Percentiles rank a stretch among this genome's conserved stretches.
phyloP scores from a whole-genome alignment of 2,113 vertebrate genomes.

The Oncorhynchus tshawytscha region DNA sequence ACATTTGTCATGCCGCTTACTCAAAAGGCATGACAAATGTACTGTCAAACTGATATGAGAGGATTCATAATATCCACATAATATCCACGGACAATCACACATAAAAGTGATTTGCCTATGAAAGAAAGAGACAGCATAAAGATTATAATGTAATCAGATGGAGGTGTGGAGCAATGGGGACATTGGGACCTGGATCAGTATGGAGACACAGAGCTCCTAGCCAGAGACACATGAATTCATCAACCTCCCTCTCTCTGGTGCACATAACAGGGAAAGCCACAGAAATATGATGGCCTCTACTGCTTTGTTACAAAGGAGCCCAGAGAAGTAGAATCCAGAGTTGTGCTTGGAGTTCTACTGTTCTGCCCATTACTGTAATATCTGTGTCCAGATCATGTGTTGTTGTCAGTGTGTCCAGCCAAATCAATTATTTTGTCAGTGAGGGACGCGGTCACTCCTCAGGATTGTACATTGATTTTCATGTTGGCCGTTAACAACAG shows the following conservation, averaged over 20 bases:
- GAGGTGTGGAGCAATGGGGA: slow-evolving; percentile 10
- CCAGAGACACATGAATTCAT: slow-evolving; percentile 10
- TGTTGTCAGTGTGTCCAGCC: too few relatives aligned
- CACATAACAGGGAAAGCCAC: slow-evolving; percentile 2
- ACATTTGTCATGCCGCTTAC: slow-evolving; percentile 2
- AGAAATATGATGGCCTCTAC: slow-evolving; percentile 6
- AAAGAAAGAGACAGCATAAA: background rate
- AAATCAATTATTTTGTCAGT: background rate
- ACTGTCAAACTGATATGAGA: slow-evolving; percentile 18
- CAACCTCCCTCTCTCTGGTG: too few relatives aligned
- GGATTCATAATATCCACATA: slow-evolving; percentile 1
- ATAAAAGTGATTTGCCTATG: background rate
- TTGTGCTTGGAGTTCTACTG: background rate
- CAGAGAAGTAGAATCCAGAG: background rate
- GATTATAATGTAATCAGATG: background rate
- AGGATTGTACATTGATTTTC: background rate
- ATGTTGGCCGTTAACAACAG: background rate
- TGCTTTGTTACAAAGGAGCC: slow-evolving; percentile 20
- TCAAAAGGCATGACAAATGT: slow-evolving; percentile 7
- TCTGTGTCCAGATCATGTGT: background rate
- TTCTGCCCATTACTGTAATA: background rate
- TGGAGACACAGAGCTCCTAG: background rate
- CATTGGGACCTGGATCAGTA: background rate
- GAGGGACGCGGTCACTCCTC: background rate
- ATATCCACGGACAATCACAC: background rate